These are phyloP conservation scores for Scaptomyza parva DNA, from an alignment of 2,888 invertebrate genomes.

Conservation along the genomic window DNA sequence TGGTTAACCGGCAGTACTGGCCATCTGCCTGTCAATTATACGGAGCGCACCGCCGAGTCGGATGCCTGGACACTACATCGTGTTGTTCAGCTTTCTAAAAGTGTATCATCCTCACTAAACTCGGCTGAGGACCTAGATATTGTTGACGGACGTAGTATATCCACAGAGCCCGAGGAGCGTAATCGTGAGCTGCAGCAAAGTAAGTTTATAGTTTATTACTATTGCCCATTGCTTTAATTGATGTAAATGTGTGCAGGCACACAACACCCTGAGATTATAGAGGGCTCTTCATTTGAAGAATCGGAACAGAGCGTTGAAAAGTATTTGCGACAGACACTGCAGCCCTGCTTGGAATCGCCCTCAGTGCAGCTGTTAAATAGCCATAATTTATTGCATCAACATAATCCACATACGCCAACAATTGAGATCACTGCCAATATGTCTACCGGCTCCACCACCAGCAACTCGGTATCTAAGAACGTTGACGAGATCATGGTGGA, in stretches of 20 bases:
- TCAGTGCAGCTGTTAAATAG: slow-evolving; percentile 68
- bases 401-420: slow-evolving; percentile 70
- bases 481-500: slow-evolving; percentile 80
- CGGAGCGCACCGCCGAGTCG: slow-evolving; percentile 93
- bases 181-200: slow-evolving; percentile 77
- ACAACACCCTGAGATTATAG: slow-evolving; percentile 78
- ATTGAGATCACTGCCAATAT: slow-evolving; percentile 80
- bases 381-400: slow-evolving; percentile 66
- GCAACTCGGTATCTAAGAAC: slow-evolving; percentile 61
- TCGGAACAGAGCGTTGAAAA: slow-evolving; percentile 83
- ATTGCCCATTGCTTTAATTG: neutral
- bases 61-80: slow-evolving; percentile 96
- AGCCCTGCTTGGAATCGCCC: slow-evolving; percentile 82
- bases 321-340: slow-evolving; percentile 81
- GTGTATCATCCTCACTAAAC: slow-evolving; percentile 83
- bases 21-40: slow-evolving; percentile 92
- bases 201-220: slow-evolving; percentile 37
- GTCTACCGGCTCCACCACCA: slow-evolving; percentile 60
- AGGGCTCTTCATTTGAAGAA: slow-evolving; percentile 83
- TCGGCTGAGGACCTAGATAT: slow-evolving; percentile 83
- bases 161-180: slow-evolving; percentile 80
- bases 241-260: slow-evolving; percentile 40
- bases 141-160: slow-evolving; percentile 82
- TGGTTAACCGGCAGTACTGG: slow-evolving; percentile 88
- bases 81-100: slow-evolving; percentile 86